Evolutionary conservation across 2,797 vertebrate genomes (phyloP), one percentile per base, ranked within the genome.

Genomic region (Crypturellus tataupa): DNA sequence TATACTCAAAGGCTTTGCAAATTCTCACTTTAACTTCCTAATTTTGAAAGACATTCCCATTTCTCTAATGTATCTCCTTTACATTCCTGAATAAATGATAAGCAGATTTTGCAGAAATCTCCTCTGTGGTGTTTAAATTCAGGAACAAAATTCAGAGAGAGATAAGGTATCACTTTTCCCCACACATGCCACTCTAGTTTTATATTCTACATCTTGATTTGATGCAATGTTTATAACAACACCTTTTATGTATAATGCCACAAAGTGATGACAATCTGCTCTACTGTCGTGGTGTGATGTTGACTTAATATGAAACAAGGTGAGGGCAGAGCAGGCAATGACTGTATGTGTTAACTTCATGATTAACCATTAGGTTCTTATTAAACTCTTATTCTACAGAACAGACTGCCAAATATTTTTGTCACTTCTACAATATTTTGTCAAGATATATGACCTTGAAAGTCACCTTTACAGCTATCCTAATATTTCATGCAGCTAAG

Each of bases 261-360:
- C 68, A 92, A 93, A 96, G 93, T 95, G 94, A 94, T 93, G 93
- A 94, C 94, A 97, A 97, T 97, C 96, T 97, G 96, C 92, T 95
- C 95, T 86, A 86, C 96, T 95, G 94, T 93, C 93, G 92, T 93
- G 67, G 91, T 91, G 95, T 95, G 95, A 94, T 95, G 80, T 83
- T 95, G 93, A 95, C 95, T 95, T 97, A 97, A 94, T 96, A 91
- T 67, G 89, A 93, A 96, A 93, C 87, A 96, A 97, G 95, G 94
- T 97, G 95, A 96, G 94, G 94, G 94, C 91, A 97, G 92, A 97
- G 91, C 95, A 97, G 85, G 91, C 95, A 96, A 89, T 88, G 89
- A 94, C 92, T 96, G 77, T 94, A 93, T 78, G 65, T 93, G 93
- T 94, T 92, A 84, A 85, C 84, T 94, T 95, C 96, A 95, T 97